Base-by-base conservation (phyloP, 2,113 vertebrate genomes). In the Chamaea fasciata region DNA sequence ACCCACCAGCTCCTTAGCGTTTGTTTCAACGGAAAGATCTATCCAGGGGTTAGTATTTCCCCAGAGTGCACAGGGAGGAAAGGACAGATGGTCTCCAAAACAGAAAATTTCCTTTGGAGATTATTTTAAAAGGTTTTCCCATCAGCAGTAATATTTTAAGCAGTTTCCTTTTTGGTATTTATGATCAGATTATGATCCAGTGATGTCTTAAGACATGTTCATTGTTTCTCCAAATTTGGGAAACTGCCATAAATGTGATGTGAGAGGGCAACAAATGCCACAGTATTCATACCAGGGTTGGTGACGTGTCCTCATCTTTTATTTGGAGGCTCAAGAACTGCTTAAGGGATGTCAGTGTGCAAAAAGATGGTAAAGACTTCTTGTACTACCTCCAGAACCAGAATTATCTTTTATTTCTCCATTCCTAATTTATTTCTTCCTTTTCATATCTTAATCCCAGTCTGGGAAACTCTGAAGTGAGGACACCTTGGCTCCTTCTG, bases 91-190 rank as follows among this genome's bases (percentile, higher is more conserved):
- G 62, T 56, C 28, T 79, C 62, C 46, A 81, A 95, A 94, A 89
- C 35, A 94, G 81, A 94, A 95, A 89, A 95, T 87, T 96, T 95
- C 91, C 91, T 93, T 91, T 92, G 70, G 77, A 91, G 46, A 57
- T 94, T 68, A 68, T 85, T 95, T 94, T 0, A 89, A 91, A 85
- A 87, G 55, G 76, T 33, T 91, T 97, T 96, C 87, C 93, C 94
- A 94, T 77, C 65, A 87, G 67, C 55, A 26, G 46, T 57, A 86
- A 70, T 76, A 93, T 97, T 96, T 94, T 85, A 97, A 91, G 87
- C 46, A 35, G 76, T 91, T 94, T 95, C 89, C 78, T 94, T 95
- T 95, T 75, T 84, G 55, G 68, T 89, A 91, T 75, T 84, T 87
- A 71, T 87, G 81, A 92, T 84, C 65, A 90, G 79, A 94, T 94